Base-by-base conservation (phyloP, 2,888 invertebrate genomes). In the Chrysopilus asiliformis region DNA sequence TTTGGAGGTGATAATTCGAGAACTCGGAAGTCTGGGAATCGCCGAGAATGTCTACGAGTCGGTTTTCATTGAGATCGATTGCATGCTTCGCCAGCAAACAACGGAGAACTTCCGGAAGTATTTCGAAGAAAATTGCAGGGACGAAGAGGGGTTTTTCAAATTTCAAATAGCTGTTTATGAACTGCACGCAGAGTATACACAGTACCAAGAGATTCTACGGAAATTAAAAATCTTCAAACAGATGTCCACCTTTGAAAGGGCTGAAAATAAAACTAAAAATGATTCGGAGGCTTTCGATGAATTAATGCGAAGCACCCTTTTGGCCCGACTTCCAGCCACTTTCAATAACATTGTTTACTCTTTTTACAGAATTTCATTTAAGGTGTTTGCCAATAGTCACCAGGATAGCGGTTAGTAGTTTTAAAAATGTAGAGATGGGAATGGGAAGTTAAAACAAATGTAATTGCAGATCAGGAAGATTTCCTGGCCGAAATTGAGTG, bases 281-380 rank as follows among this genome's bases (percentile, higher is more conserved):
- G 45, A 51, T 35, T 28, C 32, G 25, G 32, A 36, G 2, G 39
- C 40, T 16, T 73, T 82, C 43, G 77, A 76, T 52, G 68, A 77
- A 44, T 65, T 78, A 16, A 62, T 82, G 8, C 65, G 74, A 51
- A 70, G 78, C 10, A 70, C 76, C 8, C 53, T 86, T 31, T 56
- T 83, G 10, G 76, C 82, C 6, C 80, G 82, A 49, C 56, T 84
- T 14, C 80, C 82, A 15, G 57, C 78, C 7, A 68, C 77, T 48
- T 77, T 80, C 48, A 74, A 78, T 51, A 59, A 69, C 7, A 73
- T 81, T 19, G 76, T 83, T 2, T 71, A 74, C 47, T 73, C 76
- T 35, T 86, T 85, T 58, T 87, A 85, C 53, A 75, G 76, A 59
- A 71, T 77, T 14, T 79, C 84, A 4, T 79, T 86, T 45, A 79